Evolutionary conservation across 2,888 invertebrate genomes (phyloP).

Genomic region (Phorcus lineatus): DNA sequence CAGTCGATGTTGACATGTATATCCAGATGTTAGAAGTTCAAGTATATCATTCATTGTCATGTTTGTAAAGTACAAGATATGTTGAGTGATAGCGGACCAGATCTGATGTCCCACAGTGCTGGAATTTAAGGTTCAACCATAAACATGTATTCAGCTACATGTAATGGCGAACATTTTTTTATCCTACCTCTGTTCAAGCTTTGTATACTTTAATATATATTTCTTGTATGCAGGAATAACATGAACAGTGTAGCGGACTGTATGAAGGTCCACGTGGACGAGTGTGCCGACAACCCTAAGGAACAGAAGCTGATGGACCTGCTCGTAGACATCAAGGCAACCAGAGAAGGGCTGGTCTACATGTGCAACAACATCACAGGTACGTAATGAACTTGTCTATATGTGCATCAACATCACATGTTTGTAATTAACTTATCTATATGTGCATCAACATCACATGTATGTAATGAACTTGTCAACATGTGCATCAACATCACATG

Average conservation of each 20-base stretch:
- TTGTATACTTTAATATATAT: no score
- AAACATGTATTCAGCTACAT: no score
- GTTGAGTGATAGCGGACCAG: no score
- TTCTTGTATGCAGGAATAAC: not conserved
- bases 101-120: no score
- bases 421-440: not conserved
- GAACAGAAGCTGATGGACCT: slow-evolving; percentile 12
- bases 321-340: not conserved
- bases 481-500: not conserved
- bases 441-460: not conserved
- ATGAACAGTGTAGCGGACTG: not conserved
- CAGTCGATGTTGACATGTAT: no score
- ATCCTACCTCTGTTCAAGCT: no score
- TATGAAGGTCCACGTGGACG: not conserved
- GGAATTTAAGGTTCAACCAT: no score
- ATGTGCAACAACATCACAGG: slow-evolving; percentile 16
- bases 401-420: not conserved
- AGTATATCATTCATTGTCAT: no score
- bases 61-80: no score
- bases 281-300: not conserved
- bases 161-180: no score
- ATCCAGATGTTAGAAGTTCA: no score
- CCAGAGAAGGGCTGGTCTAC: not conserved
- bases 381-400: not conserved
- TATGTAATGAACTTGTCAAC: not conserved